Conservation (phyloP, 2,888 invertebrate species). For the Epicampocera succincta region DNA sequence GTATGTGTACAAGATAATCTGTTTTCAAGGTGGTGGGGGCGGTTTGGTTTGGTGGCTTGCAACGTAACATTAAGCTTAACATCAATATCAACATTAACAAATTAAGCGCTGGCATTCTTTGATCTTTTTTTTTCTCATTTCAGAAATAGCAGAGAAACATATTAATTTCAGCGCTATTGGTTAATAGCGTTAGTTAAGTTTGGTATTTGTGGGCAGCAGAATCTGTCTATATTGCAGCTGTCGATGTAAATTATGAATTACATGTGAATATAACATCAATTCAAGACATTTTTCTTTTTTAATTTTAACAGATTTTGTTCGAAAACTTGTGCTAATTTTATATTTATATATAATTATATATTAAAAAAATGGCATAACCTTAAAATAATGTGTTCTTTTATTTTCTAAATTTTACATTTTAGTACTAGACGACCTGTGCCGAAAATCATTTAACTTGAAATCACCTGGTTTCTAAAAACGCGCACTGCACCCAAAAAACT, state of each 20-base stretch:
- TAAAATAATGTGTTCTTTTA: constrained; percentile 12
- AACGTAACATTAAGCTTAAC: constrained; percentile 13
- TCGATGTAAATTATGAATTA: constrained; percentile 41
- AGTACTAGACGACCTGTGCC: too few species aligned
- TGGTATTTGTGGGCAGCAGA: constrained; percentile 7
- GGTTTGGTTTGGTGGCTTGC: constrained; percentile 12
- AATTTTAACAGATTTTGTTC: constrained; percentile 7
- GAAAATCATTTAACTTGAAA: too few species aligned
- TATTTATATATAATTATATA: not conserved
- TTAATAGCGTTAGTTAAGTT: constrained; percentile 58
- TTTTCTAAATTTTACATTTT: not conserved
- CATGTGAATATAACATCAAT: not conserved
- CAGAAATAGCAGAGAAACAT: constrained; percentile 15
- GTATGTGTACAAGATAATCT: constrained; percentile 54
- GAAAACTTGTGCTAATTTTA: constrained; percentile 52
- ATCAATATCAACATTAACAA: constrained; percentile 51
- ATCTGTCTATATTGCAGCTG: constrained; percentile 24
- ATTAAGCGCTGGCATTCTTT: constrained; percentile 49
- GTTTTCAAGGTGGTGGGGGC: constrained; percentile 57
- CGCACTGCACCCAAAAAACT: too few species aligned
- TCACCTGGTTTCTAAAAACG: too few species aligned
- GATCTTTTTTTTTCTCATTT: constrained; percentile 16
- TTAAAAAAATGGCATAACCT: constrained; percentile 43
- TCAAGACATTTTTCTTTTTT: not conserved
- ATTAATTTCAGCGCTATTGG: constrained; percentile 33